phyloP scores from a whole-genome alignment of 2,888 invertebrate species.

The Epirrhoe tristata region DNA sequence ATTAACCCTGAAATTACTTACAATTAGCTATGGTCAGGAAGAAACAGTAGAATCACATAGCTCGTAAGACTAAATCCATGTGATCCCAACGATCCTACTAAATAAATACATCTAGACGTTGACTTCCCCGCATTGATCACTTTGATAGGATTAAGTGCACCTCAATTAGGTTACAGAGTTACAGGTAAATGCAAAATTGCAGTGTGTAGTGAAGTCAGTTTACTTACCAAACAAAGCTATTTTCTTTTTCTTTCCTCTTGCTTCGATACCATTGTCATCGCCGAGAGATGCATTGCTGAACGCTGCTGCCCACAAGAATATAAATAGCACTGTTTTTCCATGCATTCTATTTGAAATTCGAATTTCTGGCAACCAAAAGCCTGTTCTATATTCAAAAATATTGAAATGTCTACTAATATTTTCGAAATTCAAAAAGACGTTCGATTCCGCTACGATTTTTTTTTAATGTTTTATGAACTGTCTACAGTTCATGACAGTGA shows the following conservation, averaged over 20 bases:
- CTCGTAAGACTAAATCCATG: no score
- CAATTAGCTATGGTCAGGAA: no score
- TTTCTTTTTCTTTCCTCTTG: slow-evolving; percentile 76
- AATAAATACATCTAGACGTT: no score
- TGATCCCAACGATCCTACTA: no score
- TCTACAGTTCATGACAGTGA: slow-evolving; percentile 41
- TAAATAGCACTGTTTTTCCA: slow-evolving; percentile 44
- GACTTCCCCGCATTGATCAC: no score
- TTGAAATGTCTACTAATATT: background rate
- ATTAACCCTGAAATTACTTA: no score
- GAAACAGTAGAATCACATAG: no score
- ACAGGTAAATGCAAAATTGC: no score
- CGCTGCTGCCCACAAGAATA: slow-evolving; percentile 45
- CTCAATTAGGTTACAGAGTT: no score
- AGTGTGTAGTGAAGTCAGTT: no score
- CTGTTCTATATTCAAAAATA: slow-evolving; percentile 19
- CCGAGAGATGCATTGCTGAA: slow-evolving; percentile 49
- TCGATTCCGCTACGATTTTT: background rate
- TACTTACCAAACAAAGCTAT: slow-evolving; percentile 72
- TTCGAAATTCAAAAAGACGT: background rate
- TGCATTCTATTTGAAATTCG: slow-evolving; percentile 45
- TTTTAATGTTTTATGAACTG: slow-evolving; percentile 16
- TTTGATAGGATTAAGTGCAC: no score
- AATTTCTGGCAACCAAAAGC: slow-evolving; percentile 3
- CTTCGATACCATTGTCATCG: slow-evolving; percentile 55